phyloP scores from a whole-genome alignment of 2,113 vertebrate genomes.

The Anoura caudifer region DNA sequence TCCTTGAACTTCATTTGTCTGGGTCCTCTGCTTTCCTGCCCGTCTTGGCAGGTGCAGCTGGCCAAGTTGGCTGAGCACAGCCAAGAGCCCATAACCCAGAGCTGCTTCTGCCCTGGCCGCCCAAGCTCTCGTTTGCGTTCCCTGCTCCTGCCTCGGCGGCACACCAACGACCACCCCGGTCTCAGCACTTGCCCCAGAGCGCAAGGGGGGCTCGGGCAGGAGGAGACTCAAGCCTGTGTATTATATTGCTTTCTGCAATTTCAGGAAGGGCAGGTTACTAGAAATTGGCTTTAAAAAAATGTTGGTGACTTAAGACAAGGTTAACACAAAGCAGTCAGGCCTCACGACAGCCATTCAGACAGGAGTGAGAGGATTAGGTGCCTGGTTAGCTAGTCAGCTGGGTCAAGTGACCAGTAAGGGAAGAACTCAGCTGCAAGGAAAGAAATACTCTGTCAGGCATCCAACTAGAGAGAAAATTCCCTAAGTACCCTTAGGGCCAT shows the following conservation, averaged over 20 bases:
- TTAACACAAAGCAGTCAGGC: not conserved
- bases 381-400: not conserved
- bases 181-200: not conserved
- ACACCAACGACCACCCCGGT: not conserved
- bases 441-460: not conserved
- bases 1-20: constrained; percentile 37
- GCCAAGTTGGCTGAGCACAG: not conserved
- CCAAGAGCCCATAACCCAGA: fast-evolving
- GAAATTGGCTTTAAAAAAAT: not conserved
- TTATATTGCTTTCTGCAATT: not conserved
- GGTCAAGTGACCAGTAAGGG: not conserved
- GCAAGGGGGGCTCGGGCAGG: not conserved
- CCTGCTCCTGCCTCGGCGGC: not conserved
- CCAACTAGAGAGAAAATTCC: not conserved
- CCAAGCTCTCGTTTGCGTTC: fast-evolving
- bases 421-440: not conserved
- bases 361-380: not conserved
- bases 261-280: not conserved
- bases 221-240: not conserved
- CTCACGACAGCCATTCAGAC: not conserved
- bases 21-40: not conserved
- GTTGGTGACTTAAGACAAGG: not conserved
- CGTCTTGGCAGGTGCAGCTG: not conserved
- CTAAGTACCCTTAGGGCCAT: not conserved
- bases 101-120: not conserved